These are phyloP conservation scores for Drosophila pseudotalamancana DNA, from an alignment of 2,888 invertebrate species.

Conservation along the genomic window DNA sequence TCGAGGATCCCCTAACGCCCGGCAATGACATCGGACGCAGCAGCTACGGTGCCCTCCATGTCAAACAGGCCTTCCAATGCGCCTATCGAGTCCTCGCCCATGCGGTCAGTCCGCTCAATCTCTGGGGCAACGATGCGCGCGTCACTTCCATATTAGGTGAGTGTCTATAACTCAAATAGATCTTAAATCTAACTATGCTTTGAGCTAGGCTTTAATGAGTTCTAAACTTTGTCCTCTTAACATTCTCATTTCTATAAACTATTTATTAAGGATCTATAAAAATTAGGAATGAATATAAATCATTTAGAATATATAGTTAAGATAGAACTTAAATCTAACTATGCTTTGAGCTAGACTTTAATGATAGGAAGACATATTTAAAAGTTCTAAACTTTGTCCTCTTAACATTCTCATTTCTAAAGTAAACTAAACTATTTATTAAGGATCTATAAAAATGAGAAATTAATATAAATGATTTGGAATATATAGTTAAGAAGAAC, in stretches of 20 bases:
- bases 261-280: too few species aligned
- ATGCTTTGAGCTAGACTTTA: too few species aligned
- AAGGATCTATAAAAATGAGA: too few species aligned
- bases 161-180: conserved; percentile 11
- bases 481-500: not conserved
- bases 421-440: too few species aligned
- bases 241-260: too few species aligned
- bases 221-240: too few species aligned
- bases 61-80: conserved; percentile 97
- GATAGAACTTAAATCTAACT: not conserved
- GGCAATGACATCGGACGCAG: conserved; percentile 99
- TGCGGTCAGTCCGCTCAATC: conserved; percentile 87
- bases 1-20: conserved; percentile 98
- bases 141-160: conserved; percentile 88
- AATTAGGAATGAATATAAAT: too few species aligned
- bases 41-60: conserved; percentile 91
- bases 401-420: too few species aligned
- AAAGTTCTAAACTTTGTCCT: too few species aligned
- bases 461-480: too few species aligned
- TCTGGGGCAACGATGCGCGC: conserved; percentile 86
- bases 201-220: too few species aligned
- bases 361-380: too few species aligned
- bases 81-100: conserved; percentile 94
- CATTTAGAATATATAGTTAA: conserved; percentile 30
- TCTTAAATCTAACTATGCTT: not conserved